Evolutionary conservation across 2,113 vertebrate species (phyloP), one percentile per base, ranked within the genome.

Genomic region (Phycodurus eques): DNA sequence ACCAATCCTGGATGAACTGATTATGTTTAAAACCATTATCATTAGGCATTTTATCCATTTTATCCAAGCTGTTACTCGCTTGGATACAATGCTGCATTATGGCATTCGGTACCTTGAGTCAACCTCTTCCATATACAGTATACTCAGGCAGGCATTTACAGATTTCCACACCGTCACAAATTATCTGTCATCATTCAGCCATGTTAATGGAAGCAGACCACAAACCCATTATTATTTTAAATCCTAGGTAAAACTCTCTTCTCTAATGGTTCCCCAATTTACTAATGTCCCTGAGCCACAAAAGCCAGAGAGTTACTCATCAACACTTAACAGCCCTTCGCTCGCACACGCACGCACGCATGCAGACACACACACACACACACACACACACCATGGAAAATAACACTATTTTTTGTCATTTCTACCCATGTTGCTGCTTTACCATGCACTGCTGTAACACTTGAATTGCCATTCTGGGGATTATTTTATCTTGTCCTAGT

Each of bases 251-350:
- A 82, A 5, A n/a, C 43, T 77, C 75, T 76, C 54, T 83, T 86
- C 84, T 75, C 84, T 86, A 89, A 90, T 87, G 86, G 76, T 71
- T 80, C 67, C 76, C 71, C 81, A 86, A 86, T 87, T 86, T 85
- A 85, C 88, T 90, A 88, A 90, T 89, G 88, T 78, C 80, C 72
- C 73, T 73, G 74, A 5, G 49, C 87, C 85, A 78, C 86, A 85
- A 87, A 80, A 78, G 74, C 79, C 73, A 80, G 79, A 10, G 71
- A 80, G 86, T 89, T 46, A 46, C 43, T 46, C 83, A 90, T 88
- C 87, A 87, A 67, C 80, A 69, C 70, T 73, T 49, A 61, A 73
- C 69, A 70, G 53, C 72, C 43, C 67, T 68, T 54, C 33, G 20
- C 53, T 56, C 44, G 3, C 44, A 17, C 49, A 6, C 6, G 5